phyloP scores from a whole-genome alignment of 2,797 vertebrate species.

The Pteronotus mesoamericanus region DNA sequence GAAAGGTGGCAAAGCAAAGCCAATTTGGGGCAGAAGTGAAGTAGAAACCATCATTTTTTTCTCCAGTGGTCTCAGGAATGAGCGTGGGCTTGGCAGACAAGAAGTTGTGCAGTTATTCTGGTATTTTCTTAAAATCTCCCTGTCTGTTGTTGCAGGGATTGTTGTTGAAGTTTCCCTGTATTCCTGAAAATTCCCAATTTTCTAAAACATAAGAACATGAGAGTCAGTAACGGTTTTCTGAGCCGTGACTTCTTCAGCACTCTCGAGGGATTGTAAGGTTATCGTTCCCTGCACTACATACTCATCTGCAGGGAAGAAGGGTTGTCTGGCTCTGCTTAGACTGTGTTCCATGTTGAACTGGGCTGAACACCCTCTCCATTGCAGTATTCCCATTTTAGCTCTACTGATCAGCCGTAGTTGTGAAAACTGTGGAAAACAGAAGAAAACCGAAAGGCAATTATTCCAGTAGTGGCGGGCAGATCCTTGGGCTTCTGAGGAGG shows the following conservation, averaged over 20 bases:
- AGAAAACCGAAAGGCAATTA: not conserved
- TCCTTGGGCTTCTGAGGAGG: not conserved
- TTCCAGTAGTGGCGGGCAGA: not conserved
- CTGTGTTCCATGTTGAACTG: not conserved
- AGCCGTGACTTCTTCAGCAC: not conserved
- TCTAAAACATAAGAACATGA: not conserved
- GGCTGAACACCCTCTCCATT: too few species aligned
- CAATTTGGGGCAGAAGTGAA: not conserved
- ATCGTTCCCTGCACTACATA: not conserved
- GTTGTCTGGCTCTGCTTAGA: not conserved
- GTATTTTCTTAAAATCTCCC: not conserved
- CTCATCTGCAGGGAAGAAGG: not conserved
- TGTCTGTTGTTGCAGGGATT: not conserved
- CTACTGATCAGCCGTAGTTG: not conserved
- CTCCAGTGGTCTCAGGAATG: not conserved
- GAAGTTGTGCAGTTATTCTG: not conserved
- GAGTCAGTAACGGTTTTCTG: not conserved
- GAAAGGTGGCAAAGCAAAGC: not conserved
- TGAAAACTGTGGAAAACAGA: not conserved
- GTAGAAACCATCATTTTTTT: not conserved
- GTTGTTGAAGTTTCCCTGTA: not conserved
- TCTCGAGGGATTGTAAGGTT: not conserved
- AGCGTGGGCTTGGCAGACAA: not conserved
- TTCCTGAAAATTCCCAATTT: not conserved
- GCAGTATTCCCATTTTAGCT: not conserved